Conservation (phyloP, 2,113 vertebrate genomes). For the Emydura subglobosa region DNA sequence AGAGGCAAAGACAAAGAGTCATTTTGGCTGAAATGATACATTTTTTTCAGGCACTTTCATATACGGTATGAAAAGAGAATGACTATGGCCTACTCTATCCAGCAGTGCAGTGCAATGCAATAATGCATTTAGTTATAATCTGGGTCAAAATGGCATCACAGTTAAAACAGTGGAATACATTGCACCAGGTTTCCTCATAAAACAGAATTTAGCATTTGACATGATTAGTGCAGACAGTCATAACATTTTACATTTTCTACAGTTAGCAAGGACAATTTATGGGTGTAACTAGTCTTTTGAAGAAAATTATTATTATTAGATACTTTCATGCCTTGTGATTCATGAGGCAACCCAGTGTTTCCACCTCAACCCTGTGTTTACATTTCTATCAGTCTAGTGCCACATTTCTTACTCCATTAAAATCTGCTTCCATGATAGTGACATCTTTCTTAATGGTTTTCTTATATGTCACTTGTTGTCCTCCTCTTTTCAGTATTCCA, state of each 20-base stretch:
- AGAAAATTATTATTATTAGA: background rate
- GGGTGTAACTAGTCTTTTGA: background rate
- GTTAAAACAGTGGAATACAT: background rate
- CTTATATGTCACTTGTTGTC: background rate
- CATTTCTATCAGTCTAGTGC: background rate
- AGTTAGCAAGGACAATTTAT: background rate
- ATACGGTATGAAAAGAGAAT: background rate
- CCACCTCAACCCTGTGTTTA: too few species aligned
- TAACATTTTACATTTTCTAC: background rate
- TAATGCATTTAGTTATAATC: background rate
- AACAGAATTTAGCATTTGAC: background rate
- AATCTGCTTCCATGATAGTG: background rate
- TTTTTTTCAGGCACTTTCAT: background rate
- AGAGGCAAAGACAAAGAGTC: background rate
- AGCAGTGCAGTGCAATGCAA: background rate
- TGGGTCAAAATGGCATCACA: background rate
- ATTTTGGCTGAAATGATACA: background rate
- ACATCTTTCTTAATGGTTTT: background rate
- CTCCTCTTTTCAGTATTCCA: background rate
- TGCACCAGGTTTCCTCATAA: background rate
- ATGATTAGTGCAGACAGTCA: background rate
- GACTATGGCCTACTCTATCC: background rate
- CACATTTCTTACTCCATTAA: background rate
- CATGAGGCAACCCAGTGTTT: background rate
- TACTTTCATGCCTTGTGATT: background rate